These are phyloP conservation scores for Drosophila quadrilineata DNA, from an alignment of 1,140 invertebrate species.

Conservation along the genomic window DNA sequence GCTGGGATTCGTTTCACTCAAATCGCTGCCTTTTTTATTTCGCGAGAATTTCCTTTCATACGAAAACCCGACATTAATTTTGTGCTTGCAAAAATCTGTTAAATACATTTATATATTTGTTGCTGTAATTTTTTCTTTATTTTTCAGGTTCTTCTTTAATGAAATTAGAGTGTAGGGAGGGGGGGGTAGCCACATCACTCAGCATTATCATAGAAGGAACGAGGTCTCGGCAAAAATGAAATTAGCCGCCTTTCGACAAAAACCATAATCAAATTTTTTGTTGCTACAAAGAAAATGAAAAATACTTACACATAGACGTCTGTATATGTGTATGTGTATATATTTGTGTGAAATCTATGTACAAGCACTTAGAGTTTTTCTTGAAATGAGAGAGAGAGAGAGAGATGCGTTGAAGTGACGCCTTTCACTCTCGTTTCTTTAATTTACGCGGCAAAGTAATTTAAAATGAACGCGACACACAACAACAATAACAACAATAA, in stretches of 20 bases:
- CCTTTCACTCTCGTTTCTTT: constrained; percentile 41
- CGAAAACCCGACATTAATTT: constrained; percentile 19
- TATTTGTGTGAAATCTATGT: constrained; percentile 24
- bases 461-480: constrained; percentile 50
- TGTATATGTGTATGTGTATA: no score
- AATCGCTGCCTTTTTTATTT: no score
- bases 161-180: no score
- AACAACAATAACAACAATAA: constrained; percentile 18
- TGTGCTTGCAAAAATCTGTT: constrained; percentile 54
- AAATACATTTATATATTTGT: constrained; percentile 48
- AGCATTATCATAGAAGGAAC: constrained; percentile 60
- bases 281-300: constrained; percentile 64
- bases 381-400: background rate
- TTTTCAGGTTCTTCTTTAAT: no score
- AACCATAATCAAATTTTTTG: constrained; percentile 76
- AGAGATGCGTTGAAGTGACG: constrained; percentile 21
- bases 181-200: constrained; percentile 57
- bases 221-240: constrained; percentile 59
- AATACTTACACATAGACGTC: constrained; percentile 39
- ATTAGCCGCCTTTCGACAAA: constrained; percentile 71
- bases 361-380: background rate
- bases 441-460: constrained; percentile 73
- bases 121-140: no score
- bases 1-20: constrained; percentile 45
- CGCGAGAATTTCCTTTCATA: constrained; percentile 27